Base-by-base conservation (phyloP, 2,888 invertebrate species). In the Acronicta aceris region DNA sequence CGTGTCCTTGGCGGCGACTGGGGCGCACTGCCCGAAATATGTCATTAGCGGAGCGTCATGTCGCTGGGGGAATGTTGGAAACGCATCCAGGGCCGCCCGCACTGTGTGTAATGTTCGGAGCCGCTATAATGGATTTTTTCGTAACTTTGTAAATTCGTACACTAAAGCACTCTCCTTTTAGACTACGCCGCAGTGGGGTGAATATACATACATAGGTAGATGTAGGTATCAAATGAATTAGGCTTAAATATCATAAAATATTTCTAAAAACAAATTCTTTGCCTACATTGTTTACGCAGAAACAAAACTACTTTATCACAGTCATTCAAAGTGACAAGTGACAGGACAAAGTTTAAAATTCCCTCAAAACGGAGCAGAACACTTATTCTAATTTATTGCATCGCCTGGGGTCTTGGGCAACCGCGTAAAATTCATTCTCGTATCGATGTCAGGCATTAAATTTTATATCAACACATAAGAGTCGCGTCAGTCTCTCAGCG, bases 1-100 rank as follows among this genome's bases (percentile, higher is more conserved):
- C 86, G 90, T 79, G 92, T 89, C 93, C 93, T 93, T 92, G 92
- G 85, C 84, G 83, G 83, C 83, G 85, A 70, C 71, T 76, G 78
- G 77, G 78, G 78, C 81, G 78, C 82, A 78, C 83, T 79, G 87
- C 87, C 82, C 82, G 83, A 86, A 89, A 90, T 89, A 90, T 91
- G 91, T 90, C 91, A 90, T 90, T 91, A 90, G 89, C 82, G 73
- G 76, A 73, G 74, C 75, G 81, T 62, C 75, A 69, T 68, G 80
- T 76, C 76, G 81, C 76, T 78, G 72, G 75, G 82, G 64, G 74
- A 80, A 80, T 72, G 71, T 75, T 74, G 64, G 58, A 72, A 70
- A 74, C 66, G 71, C 65, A 67, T 66, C 52, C 65, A 64, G 50
- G 54, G 59, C 15, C 59, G 53, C 15, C 50, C 49, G 53, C 21